Base-by-base conservation (phyloP, 2,888 invertebrate genomes). In the Acanthosoma haemorrhoidale region DNA sequence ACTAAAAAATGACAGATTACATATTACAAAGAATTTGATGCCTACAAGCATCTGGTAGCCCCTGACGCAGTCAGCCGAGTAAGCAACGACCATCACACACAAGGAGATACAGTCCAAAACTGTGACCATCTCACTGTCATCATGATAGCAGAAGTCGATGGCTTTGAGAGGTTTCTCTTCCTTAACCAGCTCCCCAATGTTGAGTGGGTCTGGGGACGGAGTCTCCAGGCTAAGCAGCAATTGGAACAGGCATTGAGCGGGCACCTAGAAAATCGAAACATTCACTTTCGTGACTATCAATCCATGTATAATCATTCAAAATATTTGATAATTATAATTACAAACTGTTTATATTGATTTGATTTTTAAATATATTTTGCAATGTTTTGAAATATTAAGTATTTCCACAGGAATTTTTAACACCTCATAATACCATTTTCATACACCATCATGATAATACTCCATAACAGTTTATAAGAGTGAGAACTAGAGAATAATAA, bases 71-170 rank as follows among this genome's bases (percentile, higher is more conserved):
- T 99, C 98, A 5, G 98, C 94, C 0, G 98, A 92, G 80, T 98
- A 99, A 0, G 97, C 96, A 4, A 98, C 94, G 0, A 99, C 98
- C 88, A 99, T 98, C 0, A 99, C 96, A 79, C 98, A 98, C 69
- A 98, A 86, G n/a, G 96, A 96, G 78, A 99, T 94, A 76, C 96
- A 96, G 79, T 99, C 98, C 72, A 98, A 82, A 6, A 99, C 92
- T 9, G 93, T 94, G 67, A 98, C 96, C 85, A 95, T 94, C 80
- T 97, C 97, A 66, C 95, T 91, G 78, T 99, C 98, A 79, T 98
- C 97, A 75, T 96, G 91, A 80, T 99, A 99, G 80, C 99, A 99
- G 81, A 99, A 97, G 82, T 99, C 99, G 67, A 97, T 91, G 0
- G 97, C 94, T 79, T 94, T 92, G 15, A 96, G 82, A 0, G 94